These are phyloP conservation scores for Sciaenops ocellatus DNA, from an alignment of 2,797 vertebrate genomes.

Conservation along the genomic window DNA sequence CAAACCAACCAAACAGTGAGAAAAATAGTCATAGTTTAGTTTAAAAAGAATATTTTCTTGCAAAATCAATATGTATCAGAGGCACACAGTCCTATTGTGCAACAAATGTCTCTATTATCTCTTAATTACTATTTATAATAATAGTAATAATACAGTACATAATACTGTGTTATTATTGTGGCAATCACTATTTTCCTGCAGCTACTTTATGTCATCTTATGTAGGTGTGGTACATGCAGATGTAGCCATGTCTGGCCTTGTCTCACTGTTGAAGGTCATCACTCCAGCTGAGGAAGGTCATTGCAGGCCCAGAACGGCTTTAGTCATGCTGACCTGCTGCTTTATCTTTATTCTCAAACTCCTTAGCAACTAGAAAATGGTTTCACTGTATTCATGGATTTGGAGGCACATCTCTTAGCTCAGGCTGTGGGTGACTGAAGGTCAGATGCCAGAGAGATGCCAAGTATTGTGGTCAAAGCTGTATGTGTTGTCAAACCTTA, in stretches of 20 bases:
- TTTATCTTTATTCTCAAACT: not conserved
- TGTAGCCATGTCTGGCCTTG: slow-evolving; percentile 51
- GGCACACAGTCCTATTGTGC: not conserved
- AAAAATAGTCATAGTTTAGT: no score
- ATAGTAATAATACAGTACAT: not conserved
- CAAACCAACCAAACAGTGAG: no score
- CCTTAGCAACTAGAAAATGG: not conserved
- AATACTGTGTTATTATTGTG: not conserved
- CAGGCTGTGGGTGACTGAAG: not conserved
- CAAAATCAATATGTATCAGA: not conserved
- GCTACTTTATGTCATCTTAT: not conserved
- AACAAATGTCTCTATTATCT: not conserved
- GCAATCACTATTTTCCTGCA: not conserved
- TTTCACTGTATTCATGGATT: not conserved
- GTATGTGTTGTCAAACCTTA: not conserved
- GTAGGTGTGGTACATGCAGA: slow-evolving; percentile 34
- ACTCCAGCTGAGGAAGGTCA: slow-evolving; percentile 68
- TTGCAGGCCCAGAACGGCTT: slow-evolving; percentile 41
- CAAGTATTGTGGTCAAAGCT: not conserved
- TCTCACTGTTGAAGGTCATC: slow-evolving; percentile 72
- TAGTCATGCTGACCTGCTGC: slow-evolving; percentile 17
- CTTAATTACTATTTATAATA: not conserved
- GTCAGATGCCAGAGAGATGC: slow-evolving; percentile 29
- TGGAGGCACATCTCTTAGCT: no score
- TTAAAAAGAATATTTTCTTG: no score